Percentiles rank a stretch among this genome's conserved stretches.
phyloP scores from a whole-genome alignment of 2,113 vertebrate genomes.

The Bothrops jararaca region DNA sequence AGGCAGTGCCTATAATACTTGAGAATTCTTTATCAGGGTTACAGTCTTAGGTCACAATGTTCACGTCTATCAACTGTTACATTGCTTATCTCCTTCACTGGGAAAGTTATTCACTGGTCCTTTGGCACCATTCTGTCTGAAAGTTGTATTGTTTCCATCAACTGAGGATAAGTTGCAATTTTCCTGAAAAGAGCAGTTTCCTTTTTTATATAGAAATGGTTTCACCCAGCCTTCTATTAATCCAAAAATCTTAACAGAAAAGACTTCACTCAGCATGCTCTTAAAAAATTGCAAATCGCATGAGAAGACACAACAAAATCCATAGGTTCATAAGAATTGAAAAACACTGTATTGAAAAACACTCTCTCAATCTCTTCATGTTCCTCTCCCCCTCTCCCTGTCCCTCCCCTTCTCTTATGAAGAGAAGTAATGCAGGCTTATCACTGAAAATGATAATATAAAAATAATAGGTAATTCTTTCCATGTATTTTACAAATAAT shows the following conservation, averaged over 20 bases:
- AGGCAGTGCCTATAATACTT: background rate
- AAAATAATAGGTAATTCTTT: background rate
- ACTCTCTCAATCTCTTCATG: background rate
- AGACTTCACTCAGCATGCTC: constrained; percentile 44
- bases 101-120: constrained; percentile 67
- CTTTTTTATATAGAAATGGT: constrained; percentile 50
- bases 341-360: background rate
- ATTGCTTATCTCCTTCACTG: constrained; percentile 37
- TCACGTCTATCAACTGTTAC: background rate
- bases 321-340: background rate
- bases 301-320: background rate
- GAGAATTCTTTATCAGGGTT: background rate
- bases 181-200: constrained; percentile 64
- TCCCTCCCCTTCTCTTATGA: background rate
- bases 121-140: constrained; percentile 66
- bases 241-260: constrained; percentile 23
- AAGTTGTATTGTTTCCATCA: constrained; percentile 68
- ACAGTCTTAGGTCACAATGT: constrained; percentile 34
- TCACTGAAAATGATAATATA: background rate
- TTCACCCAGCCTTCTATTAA: constrained; percentile 44
- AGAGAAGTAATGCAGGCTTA: background rate
- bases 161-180: constrained; percentile 63
- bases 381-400: background rate
- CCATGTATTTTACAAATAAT: background rate
- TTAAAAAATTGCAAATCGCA: constrained; percentile 20